Evolutionary conservation across 2,113 vertebrate species (phyloP), one percentile per base, ranked within the genome.

Genomic region (Xiphophorus hellerii): DNA sequence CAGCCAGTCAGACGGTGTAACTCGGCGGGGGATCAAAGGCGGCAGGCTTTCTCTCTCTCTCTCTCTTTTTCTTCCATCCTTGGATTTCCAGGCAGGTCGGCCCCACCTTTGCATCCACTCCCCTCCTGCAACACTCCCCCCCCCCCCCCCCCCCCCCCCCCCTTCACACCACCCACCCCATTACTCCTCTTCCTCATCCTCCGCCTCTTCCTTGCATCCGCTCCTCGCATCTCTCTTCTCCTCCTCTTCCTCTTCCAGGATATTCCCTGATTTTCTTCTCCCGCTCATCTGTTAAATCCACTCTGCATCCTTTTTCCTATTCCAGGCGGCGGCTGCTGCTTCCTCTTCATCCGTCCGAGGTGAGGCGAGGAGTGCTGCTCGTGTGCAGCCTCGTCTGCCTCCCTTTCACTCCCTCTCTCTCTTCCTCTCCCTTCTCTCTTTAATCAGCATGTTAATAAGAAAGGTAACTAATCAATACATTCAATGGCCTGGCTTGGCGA

Each of bases 361-460:
- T 71, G 71, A 80, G 66, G 78, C 68, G 62, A 86, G 77, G 83
- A 69, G 78, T 81, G 85, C 66, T 87, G 84, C 79, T 80, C 81
- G 82, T 81, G 84, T 79, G 81, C 71, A 81, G 83, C 85, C 84
- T 87, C 42, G 44, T 89, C 82, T 33, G 67, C 77, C 75, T 86
- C 88, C 73, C 81, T 77, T 84, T 76, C 82, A 72, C 87, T 87
- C 84, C 71, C 89, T 83, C 89, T 80, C 85, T 68, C 89, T 84
- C 90, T 37, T 37, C 82, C 90, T 88, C 89, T 92, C 87, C 72
- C 88, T 85, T 87, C 91, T 84, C 92, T 88, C 94, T 95, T 95
- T 94, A 95, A 95, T 95, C 94, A 95, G 94, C 94, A 95, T 95
- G 94, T 95, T 95, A 95, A 95, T 95, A 95, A 95, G 94, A 95